phyloP scores from a whole-genome alignment of 1,140 invertebrate genomes.

The Mizuhopecten yessoensis region DNA sequence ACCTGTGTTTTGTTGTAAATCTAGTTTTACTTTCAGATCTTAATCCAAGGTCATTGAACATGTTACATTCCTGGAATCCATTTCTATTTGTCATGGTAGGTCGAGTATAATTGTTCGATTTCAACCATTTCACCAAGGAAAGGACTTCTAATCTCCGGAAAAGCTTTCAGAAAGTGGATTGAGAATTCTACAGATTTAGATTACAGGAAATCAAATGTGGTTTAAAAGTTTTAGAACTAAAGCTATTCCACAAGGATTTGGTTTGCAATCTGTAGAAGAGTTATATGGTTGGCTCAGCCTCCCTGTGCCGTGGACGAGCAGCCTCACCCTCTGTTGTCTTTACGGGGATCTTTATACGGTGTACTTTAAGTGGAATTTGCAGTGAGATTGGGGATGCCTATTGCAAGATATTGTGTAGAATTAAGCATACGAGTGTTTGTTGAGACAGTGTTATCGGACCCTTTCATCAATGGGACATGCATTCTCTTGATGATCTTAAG shows the following conservation, averaged over 20 bases:
- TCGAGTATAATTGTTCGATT: background rate
- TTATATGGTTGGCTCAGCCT: background rate
- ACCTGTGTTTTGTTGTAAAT: background rate
- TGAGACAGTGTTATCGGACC: background rate
- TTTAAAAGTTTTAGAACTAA: conserved; percentile 36
- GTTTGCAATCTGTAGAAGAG: background rate
- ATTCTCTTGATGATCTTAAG: background rate
- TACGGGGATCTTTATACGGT: background rate
- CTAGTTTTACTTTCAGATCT: background rate
- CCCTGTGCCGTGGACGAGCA: background rate
- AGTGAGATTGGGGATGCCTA: background rate
- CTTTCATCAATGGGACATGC: background rate
- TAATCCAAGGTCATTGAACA: background rate
- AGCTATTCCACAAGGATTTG: background rate
- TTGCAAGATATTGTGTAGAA: background rate
- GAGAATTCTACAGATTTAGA: conserved; percentile 4
- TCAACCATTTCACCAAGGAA: conserved; percentile 17
- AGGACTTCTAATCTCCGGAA: conserved; percentile 21
- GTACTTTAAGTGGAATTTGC: conserved; percentile 11
- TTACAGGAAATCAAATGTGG: background rate
- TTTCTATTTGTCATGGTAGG: background rate
- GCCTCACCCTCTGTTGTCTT: background rate
- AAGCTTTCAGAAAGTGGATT: conserved; percentile 18
- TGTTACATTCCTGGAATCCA: background rate
- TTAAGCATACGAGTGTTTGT: background rate